A percentile compares a stretch with the other conserved stretches of the same genome.
Evolutionary conservation across 2,888 invertebrate species (phyloP).

Genomic region (Crocallis elinguaria): DNA sequence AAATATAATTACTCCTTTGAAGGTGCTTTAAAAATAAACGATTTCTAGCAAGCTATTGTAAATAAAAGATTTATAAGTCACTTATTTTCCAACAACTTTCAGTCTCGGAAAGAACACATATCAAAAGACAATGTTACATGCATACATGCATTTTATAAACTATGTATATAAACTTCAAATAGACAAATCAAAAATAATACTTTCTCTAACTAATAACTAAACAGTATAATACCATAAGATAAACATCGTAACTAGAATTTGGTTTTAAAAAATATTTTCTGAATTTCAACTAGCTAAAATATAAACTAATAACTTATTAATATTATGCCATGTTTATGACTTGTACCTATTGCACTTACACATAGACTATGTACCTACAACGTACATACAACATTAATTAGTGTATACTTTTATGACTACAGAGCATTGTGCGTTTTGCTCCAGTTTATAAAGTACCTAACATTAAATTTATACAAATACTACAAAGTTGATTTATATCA

Average conservation of each 20-base stretch:
- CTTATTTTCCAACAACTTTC: constrained; percentile 43
- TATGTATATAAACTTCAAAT: constrained; percentile 35
- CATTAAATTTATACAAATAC: constrained; percentile 22
- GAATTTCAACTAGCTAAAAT: constrained; percentile 36
- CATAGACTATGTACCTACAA: constrained; percentile 46
- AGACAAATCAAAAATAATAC: constrained; percentile 38
- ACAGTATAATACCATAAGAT: constrained; percentile 36
- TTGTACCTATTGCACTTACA: constrained; percentile 75
- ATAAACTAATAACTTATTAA: constrained; percentile 41
- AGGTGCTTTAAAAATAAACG: constrained; percentile 17
- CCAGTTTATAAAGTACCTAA: constrained; percentile 33
- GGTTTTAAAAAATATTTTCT: constrained; percentile 44
- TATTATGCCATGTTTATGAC: constrained; percentile 64
- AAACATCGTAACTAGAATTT: constrained; percentile 42
- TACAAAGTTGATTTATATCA: constrained; percentile 11
- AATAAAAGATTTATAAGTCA: constrained; percentile 30
- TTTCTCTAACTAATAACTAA: constrained; percentile 40
- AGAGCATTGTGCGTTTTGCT: constrained; percentile 73
- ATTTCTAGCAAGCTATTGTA: constrained; percentile 7
- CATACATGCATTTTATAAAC: constrained; percentile 51
- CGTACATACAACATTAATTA: constrained; percentile 41
- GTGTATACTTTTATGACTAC: constrained; percentile 64
- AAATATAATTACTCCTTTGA: constrained; percentile 5
- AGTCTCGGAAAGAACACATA: constrained; percentile 44
- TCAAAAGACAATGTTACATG: constrained; percentile 49